These are phyloP conservation scores for Conchocele bisecta DNA, from an alignment of 2,888 invertebrate genomes.

Conservation along the genomic window DNA sequence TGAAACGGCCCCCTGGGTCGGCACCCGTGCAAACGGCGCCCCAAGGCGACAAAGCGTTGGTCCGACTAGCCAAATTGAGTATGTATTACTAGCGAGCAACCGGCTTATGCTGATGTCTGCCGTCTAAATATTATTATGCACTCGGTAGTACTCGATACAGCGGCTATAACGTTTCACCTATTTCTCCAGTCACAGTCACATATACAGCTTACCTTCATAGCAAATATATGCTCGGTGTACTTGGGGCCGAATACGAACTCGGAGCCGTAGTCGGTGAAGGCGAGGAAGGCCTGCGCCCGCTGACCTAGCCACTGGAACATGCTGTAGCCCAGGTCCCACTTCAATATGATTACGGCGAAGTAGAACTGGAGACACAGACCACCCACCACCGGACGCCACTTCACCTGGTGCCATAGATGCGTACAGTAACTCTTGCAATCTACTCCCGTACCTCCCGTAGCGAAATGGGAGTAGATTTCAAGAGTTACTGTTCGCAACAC, in stretches of 20 bases:
- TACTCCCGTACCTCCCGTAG: too few species aligned
- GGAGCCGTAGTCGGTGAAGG: slow-evolving; percentile 91
- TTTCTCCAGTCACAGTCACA: neutral
- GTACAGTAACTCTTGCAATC: neutral
- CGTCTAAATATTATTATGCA: too few species aligned
- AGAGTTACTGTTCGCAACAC: too few species aligned
- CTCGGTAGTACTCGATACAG: too few species aligned
- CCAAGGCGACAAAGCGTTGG: too few species aligned
- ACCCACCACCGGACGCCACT: slow-evolving; percentile 90
- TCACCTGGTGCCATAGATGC: slow-evolving; percentile 81
- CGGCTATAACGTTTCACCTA: neutral
- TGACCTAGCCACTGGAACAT: slow-evolving; percentile 88
- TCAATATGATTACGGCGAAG: slow-evolving; percentile 92
- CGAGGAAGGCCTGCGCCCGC: slow-evolving; percentile 90
- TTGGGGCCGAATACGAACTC: slow-evolving; percentile 90
- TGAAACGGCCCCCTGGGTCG: too few species aligned
- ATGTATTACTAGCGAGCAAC: too few species aligned
- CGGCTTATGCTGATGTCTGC: too few species aligned
- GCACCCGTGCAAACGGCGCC: too few species aligned
- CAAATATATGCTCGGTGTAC: slow-evolving; percentile 87
- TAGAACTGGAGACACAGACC: slow-evolving; percentile 93
- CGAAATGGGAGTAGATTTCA: too few species aligned
- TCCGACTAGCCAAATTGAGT: too few species aligned
- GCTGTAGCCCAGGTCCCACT: slow-evolving; percentile 90
- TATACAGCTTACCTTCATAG: slow-evolving; percentile 89